Base-by-base conservation (phyloP, 2,888 invertebrate species). In the Ormyrus labotus region DNA sequence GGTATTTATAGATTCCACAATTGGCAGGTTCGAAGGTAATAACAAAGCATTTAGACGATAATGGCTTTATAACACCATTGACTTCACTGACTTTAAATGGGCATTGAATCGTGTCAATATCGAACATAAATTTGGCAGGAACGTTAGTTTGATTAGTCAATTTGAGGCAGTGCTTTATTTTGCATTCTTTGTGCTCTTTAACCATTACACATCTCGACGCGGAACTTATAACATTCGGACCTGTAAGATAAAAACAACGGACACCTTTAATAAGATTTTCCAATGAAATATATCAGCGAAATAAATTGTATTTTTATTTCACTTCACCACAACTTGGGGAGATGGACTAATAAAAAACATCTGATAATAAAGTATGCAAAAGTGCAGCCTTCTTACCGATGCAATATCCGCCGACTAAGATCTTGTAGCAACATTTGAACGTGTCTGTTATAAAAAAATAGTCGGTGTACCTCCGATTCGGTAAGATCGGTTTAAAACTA, bases 71-170 rank as follows among this genome's bases (percentile, higher is more conserved):
- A 0, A 67, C 75, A 13, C 91, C 92, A 57, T 85, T 83, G 6
- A 58, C 78, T 11, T 88, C 86, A 71, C 87, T 85, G 5, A 91
- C 82, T 68, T 87, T 86, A 83, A 91, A 92, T 11, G 88, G 79
- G 58, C 85, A 86, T 55, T 88, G 85, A 48, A 82, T 69, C 45
- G 78, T 81, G 69, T 88, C 87, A 3, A 89, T 78, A 67, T 91
- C 90, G 45, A 92, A 90, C 80, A 89, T 87, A 80, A 89, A 92
- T 19, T 74, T 84, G 3, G 90, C 90, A 0, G 87, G 73, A 19
- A 87, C 82, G 13, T 84, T 83, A 0, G 91, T 89, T 47, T 82
- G 75, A 81, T 92, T 92, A 10, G 75, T 85, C 11, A 92, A 81
- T 84, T 89, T 90, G 47, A 91, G 84, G 3, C 87, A 87, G 13